Percentiles rank a stretch among this genome's conserved stretches.
Conservation (phyloP, 2,888 invertebrate species). For the Yponomeuta plumbellus region DNA sequence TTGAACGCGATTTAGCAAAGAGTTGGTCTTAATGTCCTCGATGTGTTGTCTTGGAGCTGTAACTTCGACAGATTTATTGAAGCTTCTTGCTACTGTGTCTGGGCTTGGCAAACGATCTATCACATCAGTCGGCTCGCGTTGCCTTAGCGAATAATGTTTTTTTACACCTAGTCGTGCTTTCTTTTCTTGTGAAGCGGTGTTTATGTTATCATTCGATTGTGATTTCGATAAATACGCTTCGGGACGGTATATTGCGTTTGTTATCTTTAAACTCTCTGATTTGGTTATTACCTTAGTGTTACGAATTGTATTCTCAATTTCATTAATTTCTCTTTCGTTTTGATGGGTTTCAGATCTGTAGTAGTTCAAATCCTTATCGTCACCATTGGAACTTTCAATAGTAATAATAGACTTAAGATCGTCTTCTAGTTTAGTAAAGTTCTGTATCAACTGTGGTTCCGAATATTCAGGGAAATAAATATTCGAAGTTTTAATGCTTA, state of each 20-base stretch:
- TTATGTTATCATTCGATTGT: slow-evolving; percentile 60
- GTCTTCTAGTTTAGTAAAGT: slow-evolving; percentile 62
- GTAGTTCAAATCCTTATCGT: slow-evolving; percentile 52
- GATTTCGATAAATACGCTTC: slow-evolving; percentile 54
- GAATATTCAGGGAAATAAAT: slow-evolving; percentile 48
- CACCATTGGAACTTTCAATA: slow-evolving; percentile 61
- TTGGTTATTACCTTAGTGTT: slow-evolving; percentile 68
- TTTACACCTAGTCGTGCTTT: slow-evolving; percentile 49
- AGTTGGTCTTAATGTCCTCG: slow-evolving; percentile 48
- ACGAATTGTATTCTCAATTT: slow-evolving; percentile 69
- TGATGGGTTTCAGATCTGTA: slow-evolving; percentile 59
- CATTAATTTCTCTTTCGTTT: slow-evolving; percentile 71
- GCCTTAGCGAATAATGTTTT: slow-evolving; percentile 70
- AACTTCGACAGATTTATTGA: slow-evolving; percentile 33
- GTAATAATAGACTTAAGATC: slow-evolving; percentile 68
- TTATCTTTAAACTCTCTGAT: slow-evolving; percentile 59
- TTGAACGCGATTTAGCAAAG: slow-evolving; percentile 62
- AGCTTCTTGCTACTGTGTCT: slow-evolving; percentile 44
- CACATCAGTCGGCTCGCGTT: slow-evolving; percentile 62
- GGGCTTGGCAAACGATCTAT: slow-evolving; percentile 59
- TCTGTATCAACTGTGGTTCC: slow-evolving; percentile 53
- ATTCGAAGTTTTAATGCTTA: slow-evolving; percentile 36
- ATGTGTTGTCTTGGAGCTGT: slow-evolving; percentile 28
- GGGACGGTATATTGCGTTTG: slow-evolving; percentile 42
- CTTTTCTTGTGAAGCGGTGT: slow-evolving; percentile 39